Evolutionary conservation across 2,888 invertebrate species (phyloP), one percentile per base, ranked within the genome.

Genomic region (Meteorus colon): DNA sequence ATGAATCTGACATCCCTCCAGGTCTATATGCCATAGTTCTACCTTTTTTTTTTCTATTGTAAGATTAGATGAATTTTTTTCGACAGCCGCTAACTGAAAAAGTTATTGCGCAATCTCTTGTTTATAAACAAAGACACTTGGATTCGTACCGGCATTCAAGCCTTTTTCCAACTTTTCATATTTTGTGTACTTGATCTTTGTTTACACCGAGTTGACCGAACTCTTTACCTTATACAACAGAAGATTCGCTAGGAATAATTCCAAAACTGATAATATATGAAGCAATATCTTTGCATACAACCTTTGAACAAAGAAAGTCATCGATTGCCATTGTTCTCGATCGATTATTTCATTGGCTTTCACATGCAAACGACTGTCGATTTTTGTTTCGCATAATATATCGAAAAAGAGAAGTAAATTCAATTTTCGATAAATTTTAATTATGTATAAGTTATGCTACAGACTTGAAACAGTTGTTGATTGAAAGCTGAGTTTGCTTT

Each of bases 1-100:
- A 73, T n/a, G 67, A 66, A 67, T 81, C 82, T 4, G 81, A 83
- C 75, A 84, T 79, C 63, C 84, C 80, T 27, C 78, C 83, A 14
- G 80, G 82, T 78, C 76, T 77, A 19, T 65, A 81, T 62, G 69
- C 75, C 79, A 80, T 81, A 19, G 19, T 55, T 27, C 48, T 80
- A 14, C 14, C 16, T 8, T 45, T 24, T 24, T 24, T 24, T 24
- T 24, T 24, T 24, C 0, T 24, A 24, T 24, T 60, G 48, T 19
- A 24, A 71, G 34, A 59, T 63, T 27, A 27, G 45, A 41, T 27
- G 45, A 55, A 60, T 66, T 24, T 34, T 27, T 68, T 10, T 48
- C 62, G 3, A 27, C 29, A 14, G 55, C 19, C n/a, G 55, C 19
- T 19, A 55, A 24, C 55, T 6, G 8, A 55, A 10, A 4, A 55